phyloP scores from a whole-genome alignment of 2,113 vertebrate species.

The Ploceus nigricollis region DNA sequence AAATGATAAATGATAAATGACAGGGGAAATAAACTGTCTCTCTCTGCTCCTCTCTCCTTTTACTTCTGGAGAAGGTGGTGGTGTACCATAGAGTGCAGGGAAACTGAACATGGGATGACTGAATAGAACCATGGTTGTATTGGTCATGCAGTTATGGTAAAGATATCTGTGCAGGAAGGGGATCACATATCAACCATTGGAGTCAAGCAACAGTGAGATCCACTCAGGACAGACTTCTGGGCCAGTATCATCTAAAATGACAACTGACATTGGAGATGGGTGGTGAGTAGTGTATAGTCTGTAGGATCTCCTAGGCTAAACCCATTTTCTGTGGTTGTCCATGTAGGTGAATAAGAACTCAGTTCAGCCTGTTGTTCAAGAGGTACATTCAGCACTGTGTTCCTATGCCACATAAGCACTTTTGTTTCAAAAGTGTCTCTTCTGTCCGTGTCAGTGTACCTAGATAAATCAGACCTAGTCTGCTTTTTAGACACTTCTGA shows the following conservation, averaged over 20 bases:
- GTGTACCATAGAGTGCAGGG: neutral
- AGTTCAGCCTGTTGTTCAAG: neutral
- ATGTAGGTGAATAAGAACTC: neutral
- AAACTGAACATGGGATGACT: neutral
- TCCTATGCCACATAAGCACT: neutral
- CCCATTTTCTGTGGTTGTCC: neutral
- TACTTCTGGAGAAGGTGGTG: neutral
- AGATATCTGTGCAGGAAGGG: neutral
- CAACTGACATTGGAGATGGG: neutral
- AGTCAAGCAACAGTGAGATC: neutral
- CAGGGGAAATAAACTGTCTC: neutral
- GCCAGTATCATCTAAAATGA: neutral
- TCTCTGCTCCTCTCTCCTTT: neutral
- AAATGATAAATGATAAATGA: neutral
- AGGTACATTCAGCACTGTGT: neutral
- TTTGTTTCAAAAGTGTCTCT: neutral
- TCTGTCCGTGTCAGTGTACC: neutral
- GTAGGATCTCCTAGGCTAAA: neutral
- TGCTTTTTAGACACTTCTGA: neutral
- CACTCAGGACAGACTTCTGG: neutral
- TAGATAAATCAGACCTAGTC: neutral
- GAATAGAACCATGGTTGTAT: neutral
- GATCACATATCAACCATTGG: neutral
- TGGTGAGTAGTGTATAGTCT: neutral
- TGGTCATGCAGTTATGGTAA: neutral